phyloP scores from a whole-genome alignment of 1,140 invertebrate species.

The Bombus cullumanus region DNA sequence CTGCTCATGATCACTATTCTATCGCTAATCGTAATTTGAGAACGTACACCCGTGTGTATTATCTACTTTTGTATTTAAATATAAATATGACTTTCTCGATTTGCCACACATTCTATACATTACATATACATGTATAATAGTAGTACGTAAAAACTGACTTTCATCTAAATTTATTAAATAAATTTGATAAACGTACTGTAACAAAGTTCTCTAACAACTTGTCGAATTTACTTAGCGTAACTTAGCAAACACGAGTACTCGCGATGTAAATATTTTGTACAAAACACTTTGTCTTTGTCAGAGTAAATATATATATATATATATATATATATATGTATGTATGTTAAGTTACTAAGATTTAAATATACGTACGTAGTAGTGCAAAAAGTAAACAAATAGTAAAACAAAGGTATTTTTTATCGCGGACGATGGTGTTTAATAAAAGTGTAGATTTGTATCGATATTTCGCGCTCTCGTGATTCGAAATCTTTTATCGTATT shows the following conservation, averaged over 20 bases:
- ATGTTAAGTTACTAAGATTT: conserved; percentile 3
- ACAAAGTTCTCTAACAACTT: conserved; percentile 1
- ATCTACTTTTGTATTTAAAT: conserved; percentile 15
- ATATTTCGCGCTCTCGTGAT: neutral
- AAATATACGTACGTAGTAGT: neutral
- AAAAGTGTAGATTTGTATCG: neutral
- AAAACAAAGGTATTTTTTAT: neutral
- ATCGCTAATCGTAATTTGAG: neutral
- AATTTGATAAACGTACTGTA: conserved; percentile 5
- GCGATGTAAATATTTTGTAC: conserved; percentile 13
- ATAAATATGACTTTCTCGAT: conserved; percentile 7
- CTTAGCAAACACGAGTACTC: neutral
- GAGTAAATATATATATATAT: neutral
- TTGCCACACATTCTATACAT: neutral
- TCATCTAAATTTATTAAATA: conserved; percentile 5
- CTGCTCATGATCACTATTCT: conserved; percentile 7
- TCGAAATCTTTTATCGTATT: neutral
- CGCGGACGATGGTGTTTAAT: neutral
- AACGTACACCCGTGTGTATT: conserved; percentile 18
- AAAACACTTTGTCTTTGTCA: conserved; percentile 4
- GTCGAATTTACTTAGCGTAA: neutral
- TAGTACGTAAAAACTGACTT: conserved; percentile 14
- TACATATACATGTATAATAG: neutral
- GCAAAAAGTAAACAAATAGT: neutral
- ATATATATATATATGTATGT: neutral